Evolutionary conservation across 2,113 vertebrate genomes (phyloP), one percentile per base, ranked within the genome.

Genomic region (Grammomys surdaster): DNA sequence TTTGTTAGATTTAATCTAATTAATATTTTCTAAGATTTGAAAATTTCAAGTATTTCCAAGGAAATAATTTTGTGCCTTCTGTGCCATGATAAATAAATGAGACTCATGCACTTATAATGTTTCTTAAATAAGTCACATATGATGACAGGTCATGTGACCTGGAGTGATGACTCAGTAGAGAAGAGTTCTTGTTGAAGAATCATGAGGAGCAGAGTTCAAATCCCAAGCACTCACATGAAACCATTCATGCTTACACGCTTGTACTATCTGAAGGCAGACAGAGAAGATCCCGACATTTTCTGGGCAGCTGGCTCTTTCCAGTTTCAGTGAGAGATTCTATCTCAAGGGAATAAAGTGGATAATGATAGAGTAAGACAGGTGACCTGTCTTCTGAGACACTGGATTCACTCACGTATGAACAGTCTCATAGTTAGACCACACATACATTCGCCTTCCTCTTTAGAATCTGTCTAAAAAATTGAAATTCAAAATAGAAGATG

Each of bases 391-490:
- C 84, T 36, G 84, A 22, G 28, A 33, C 24, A 31, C 17, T 0
- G 2, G 3, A 28, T 17, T 33, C 5, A 36, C 31, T 48, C 43
- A 20, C 0, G 1, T 36, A 22, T 13, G 31, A 17, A 67, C 1
- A 4, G 17, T 33, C 43, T 51, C 19, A 24, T 1, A 8, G 31
- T 51, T 13, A 69, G 12, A 1, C 31, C 43, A 36, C 31, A 33
- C 31, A 33, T 22, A 67, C 1, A 65, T 63, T 60, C 20, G 22
- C 60, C 60, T 63, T 36, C 46, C 46, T 48, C 46, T 69, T 87
- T 36, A 87, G 33, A 65, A 3, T 43, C 11, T n/a, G 17, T 63
- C 14, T 65, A 85, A 86, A 86, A 86, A 36, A 33, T 33, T 51
- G 17, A 69, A 69, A 48, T 48, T 69, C 10, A 22, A 33, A 48